Conservation (phyloP, 2,113 vertebrate species). For the Cinclus mexicanus region DNA sequence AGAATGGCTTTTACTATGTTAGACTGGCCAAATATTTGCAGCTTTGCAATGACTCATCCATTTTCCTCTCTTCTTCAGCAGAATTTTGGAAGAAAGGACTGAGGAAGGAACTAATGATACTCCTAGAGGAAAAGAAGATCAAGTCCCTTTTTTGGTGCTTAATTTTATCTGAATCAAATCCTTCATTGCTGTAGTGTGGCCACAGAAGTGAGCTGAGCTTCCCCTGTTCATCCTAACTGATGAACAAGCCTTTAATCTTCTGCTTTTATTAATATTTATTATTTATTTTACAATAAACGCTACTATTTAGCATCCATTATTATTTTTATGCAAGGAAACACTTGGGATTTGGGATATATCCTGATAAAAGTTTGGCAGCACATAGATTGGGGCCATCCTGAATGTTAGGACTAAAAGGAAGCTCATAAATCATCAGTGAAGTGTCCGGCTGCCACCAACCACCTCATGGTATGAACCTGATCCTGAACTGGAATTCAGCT, state of each 20-base stretch:
- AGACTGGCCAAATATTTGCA: conserved; percentile 52
- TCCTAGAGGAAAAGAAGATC: background rate
- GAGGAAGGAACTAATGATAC: conserved; percentile 17
- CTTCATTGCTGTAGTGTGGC: background rate
- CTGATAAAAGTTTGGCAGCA: background rate
- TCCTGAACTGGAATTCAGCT: background rate
- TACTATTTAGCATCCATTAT: background rate
- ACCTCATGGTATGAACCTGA: background rate
- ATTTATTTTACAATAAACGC: background rate
- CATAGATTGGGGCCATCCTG: background rate
- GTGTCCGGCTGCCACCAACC: background rate
- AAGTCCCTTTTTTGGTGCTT: background rate
- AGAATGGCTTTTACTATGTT: background rate
- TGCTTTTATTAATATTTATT: background rate
- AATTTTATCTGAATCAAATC: background rate
- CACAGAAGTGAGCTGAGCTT: background rate
- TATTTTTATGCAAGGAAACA: background rate
- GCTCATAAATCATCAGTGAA: background rate
- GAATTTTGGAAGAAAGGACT: conserved; percentile 7
- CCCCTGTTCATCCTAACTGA: background rate
- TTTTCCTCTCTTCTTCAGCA: conserved; percentile 35
- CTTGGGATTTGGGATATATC: background rate
- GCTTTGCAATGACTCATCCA: conserved; percentile 42
- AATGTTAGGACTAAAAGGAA: background rate
- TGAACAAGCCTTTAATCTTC: background rate